Percentiles rank a stretch among this genome's conserved stretches.
Evolutionary conservation across 1,140 invertebrate genomes (phyloP).

Genomic region (Aphelinus atriplicis): DNA sequence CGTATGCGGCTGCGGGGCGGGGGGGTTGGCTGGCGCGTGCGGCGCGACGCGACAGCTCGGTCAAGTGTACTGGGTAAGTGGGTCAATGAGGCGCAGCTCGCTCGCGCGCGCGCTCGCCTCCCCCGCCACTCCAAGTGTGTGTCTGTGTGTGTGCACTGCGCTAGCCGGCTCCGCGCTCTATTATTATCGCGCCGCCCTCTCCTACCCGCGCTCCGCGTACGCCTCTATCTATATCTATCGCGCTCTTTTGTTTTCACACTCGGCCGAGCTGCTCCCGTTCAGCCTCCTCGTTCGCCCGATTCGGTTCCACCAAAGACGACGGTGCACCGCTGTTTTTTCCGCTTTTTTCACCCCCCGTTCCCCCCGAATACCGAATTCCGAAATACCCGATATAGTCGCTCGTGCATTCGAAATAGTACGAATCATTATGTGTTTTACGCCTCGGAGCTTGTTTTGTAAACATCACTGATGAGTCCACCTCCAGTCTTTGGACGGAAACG

Average conservation of each 20-base stretch:
- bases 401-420: no score
- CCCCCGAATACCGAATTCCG: no score
- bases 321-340: no score
- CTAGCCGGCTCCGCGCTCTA: conserved; percentile 21
- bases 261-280: background rate
- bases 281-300: no score
- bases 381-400: no score
- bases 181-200: conserved; percentile 10
- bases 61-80: conserved; percentile 67
- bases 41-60: conserved; percentile 52
- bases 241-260: background rate
- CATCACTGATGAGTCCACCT: no score
- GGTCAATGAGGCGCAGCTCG: conserved; percentile 63
- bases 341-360: background rate
- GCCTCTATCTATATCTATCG: background rate
- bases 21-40: conserved; percentile 26
- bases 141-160: background rate
- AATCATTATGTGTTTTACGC: no score
- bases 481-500: no score
- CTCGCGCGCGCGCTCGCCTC: background rate
- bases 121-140: background rate
- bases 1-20: background rate
- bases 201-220: background rate
- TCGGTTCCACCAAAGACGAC: no score
- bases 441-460: no score